Base-by-base conservation (phyloP, 1,140 invertebrate species). In the Macrocentrus cingulum region DNA sequence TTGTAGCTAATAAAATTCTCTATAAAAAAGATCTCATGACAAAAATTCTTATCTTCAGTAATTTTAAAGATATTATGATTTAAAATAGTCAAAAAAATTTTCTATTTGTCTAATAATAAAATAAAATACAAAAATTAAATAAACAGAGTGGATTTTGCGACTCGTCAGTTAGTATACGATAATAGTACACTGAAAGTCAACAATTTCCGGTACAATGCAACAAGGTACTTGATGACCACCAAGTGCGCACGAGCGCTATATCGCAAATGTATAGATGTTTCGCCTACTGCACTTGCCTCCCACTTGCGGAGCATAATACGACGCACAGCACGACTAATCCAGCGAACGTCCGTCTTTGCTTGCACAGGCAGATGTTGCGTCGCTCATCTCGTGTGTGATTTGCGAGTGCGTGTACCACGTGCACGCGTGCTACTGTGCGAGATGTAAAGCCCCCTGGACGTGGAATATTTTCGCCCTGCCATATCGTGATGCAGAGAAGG, bases 361-460 rank as follows among this genome's bases (percentile, higher is more conserved):
- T 70, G 69, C 70, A 68, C 60, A 66, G 68, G 67, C 69, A 70
- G 68, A 71, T 71, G 69, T 68, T 70, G 62, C 58, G 62, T n/a
- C n/a, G n/a, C n/a, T n/a, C n/a, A n/a, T n/a, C n/a, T n/a, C n/a
- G n/a, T n/a, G n/a, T n/a, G n/a, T n/a, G n/a, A n/a, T n/a, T n/a
- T n/a, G n/a, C n/a, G n/a, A n/a, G n/a, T n/a, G n/a, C n/a, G n/a
- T n/a, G n/a, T n/a, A n/a, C n/a, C 36, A 49, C 23, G 39, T 46
- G 19, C 18, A 46, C 23, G 16, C 36, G 46, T 44, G 58, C 58
- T 60, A 60, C 58, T 39, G 58, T 48, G 32, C 50, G 32, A 32
- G 42, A 49, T 39, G 37, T 56, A 23, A 44, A 16, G 16, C 32
- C 18, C 13, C 18, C 23, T 16, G 45, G 37, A 59, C 15, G 13